Conservation (phyloP, 2,113 vertebrate genomes). For the Rhynchopsitta pachyrhyncha region DNA sequence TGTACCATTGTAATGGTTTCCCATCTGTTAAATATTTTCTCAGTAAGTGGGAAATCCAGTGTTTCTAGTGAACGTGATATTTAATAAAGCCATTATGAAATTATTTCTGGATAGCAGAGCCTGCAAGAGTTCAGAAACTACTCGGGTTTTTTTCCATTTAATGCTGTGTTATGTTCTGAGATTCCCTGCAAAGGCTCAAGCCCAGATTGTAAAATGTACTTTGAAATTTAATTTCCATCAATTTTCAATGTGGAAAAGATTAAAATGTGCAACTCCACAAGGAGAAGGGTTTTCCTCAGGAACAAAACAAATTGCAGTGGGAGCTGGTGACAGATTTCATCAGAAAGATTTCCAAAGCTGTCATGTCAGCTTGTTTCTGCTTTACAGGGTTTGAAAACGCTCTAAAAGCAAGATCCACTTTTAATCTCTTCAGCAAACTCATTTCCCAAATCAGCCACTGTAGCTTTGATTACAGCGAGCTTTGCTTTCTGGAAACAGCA, state of each 20-base stretch:
- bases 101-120: not conserved
- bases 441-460: not conserved
- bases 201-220: slow-evolving; percentile 1
- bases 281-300: not conserved
- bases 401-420: not conserved
- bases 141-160: not conserved
- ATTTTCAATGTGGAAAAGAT: slow-evolving; percentile 34
- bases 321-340: slow-evolving; percentile 35
- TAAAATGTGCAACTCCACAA: not conserved
- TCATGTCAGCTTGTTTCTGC: slow-evolving; percentile 13
- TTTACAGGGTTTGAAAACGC: not conserved
- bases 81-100: not conserved
- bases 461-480: not conserved
- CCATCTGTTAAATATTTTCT: slow-evolving; percentile 1
- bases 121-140: not conserved
- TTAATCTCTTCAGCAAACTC: not conserved
- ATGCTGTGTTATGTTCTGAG: not conserved
- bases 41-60: slow-evolving; percentile 5
- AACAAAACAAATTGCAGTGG: slow-evolving; percentile 16
- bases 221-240: slow-evolving; percentile 32
- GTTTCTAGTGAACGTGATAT: not conserved
- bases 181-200: not conserved
- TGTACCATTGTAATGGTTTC: not conserved
- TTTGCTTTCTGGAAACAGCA: not conserved
- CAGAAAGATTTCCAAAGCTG: slow-evolving; percentile 40